Evolutionary conservation across 1,140 invertebrate species (phyloP), one percentile per base, ranked within the genome.

Genomic region (Tachypleus tridentatus): DNA sequence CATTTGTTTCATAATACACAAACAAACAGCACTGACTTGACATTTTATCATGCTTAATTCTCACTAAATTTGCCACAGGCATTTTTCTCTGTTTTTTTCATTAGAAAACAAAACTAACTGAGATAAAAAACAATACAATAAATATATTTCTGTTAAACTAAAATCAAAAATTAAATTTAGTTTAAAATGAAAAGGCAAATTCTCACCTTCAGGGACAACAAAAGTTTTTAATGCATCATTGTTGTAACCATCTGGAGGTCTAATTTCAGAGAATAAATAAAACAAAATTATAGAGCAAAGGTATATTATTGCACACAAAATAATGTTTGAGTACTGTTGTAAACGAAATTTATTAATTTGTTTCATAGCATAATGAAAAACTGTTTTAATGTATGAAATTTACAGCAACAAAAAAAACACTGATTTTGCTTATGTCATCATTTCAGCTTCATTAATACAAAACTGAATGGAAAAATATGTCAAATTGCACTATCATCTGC

Each of bases 141-240:
- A 29, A 29, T 29, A 29, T 29, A 29, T 29, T 29, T 29, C 29
- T 29, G 29, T 29, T n/a, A 54, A 8, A 54, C 53, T 54, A n/a
- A 54, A 54, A 8, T 54, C n/a, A 1, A 8, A 54, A 54, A 8
- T 8, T 54, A 8, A 54, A 54, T 8, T 8, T n/a, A 8, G 53
- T 8, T 54, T 8, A n/a, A 54, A 57, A 5, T 57, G n/a, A 10
- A 5, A 57, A 29, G 47, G 56, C 4, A 57, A 57, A 57, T 58
- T 54, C 69, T 68, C 77, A 79, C 80, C 81, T 77, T 83, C 82
- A 72, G 83, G 82, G 54, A 77, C 74, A 61, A 78, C 74, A 73
- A 78, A 64, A 63, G 69, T 69, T 52, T 63, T 51, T 54, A 69
- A 62, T 10, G 65, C 69, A 64, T 71, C 68, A 70, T 29, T 29